Conservation (phyloP, 2,113 vertebrate genomes). For the Tylochromis polylepis region DNA sequence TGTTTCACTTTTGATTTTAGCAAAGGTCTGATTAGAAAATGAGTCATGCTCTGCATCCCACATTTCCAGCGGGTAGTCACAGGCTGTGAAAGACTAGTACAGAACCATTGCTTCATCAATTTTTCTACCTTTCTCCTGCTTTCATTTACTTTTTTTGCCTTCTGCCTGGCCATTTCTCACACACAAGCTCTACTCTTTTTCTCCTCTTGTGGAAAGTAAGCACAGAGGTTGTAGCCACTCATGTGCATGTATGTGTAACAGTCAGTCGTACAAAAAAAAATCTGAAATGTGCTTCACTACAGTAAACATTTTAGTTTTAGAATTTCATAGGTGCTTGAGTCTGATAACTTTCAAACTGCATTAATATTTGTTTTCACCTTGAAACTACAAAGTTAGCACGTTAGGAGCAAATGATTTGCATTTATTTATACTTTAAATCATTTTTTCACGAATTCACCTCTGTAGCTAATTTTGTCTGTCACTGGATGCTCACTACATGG, state of each 20-base stretch:
- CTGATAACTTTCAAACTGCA: too few species aligned
- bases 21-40: constrained; percentile 3
- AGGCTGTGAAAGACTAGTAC: neutral
- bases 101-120: neutral
- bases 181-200: neutral
- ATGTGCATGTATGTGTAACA: neutral
- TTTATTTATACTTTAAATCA: neutral
- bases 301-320: too few species aligned
- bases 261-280: too few species aligned
- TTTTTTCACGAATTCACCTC: neutral
- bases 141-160: neutral
- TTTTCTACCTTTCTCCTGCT: neutral
- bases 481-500: fast-evolving
- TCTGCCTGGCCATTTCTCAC: neutral
- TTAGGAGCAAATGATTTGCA: neutral
- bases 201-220: neutral
- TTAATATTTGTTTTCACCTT: neutral
- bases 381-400: neutral
- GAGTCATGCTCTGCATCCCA: neutral
- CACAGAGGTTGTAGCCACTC: neutral
- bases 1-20: neutral
- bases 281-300: too few species aligned
- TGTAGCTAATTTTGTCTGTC: neutral
- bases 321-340: too few species aligned
- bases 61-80: neutral